A percentile compares a stretch with the other conserved stretches of the same genome.
Evolutionary conservation across 2,888 invertebrate species (phyloP).

Genomic region (Pandemis corylana): DNA sequence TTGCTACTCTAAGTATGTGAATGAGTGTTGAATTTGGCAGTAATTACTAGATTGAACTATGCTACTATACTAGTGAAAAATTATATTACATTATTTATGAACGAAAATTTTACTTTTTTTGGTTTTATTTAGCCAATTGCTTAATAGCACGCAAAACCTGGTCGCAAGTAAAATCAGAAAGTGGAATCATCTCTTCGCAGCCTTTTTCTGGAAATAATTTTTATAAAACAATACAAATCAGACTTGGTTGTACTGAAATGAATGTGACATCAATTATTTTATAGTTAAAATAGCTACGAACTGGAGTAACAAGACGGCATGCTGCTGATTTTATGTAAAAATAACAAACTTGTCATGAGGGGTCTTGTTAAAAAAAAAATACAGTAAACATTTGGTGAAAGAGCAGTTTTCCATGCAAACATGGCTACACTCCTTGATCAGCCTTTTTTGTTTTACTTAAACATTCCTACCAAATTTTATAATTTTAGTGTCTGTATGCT

Average conservation of each 20-base stretch:
- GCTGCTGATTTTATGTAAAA: not conserved
- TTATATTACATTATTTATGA: not conserved
- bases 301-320: not conserved
- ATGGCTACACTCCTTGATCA: too few species aligned
- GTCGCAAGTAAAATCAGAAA: conserved; percentile 46
- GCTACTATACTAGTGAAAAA: not conserved
- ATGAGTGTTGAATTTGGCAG: not conserved
- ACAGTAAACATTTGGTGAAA: too few species aligned
- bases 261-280: not conserved
- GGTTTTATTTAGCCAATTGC: conserved; percentile 1
- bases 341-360: too few species aligned
- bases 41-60: not conserved
- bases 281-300: not conserved
- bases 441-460: too few species aligned
- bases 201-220: conserved; percentile 62
- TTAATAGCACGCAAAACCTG: conserved; percentile 1
- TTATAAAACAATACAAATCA: not conserved
- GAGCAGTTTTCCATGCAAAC: too few species aligned
- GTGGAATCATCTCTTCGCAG: conserved; percentile 55
- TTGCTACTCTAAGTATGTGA: too few species aligned
- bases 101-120: conserved; percentile 44
- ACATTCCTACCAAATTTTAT: too few species aligned
- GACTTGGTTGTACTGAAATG: not conserved
- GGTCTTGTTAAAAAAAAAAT: too few species aligned
- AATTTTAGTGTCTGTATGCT: too few species aligned